Percentiles rank a stretch among this genome's conserved stretches.
Conservation (phyloP, 2,113 vertebrate genomes). For the Xiphophorus couchianus region DNA sequence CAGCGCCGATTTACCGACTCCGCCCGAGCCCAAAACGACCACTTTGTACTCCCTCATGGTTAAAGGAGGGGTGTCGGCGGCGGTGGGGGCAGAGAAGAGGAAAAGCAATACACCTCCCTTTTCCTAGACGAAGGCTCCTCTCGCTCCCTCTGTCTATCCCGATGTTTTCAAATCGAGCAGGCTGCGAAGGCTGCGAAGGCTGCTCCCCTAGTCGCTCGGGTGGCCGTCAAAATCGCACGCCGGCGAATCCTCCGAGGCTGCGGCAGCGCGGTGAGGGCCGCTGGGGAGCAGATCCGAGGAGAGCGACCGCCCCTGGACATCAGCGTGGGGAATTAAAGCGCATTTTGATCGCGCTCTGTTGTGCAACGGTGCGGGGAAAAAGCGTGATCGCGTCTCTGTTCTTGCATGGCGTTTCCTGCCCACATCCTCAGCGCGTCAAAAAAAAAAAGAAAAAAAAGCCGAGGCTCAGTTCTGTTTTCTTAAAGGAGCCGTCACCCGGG, state of each 20-base stretch:
- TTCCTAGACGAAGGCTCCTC: conserved; percentile 66
- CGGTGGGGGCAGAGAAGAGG: not conserved
- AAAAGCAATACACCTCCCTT: conserved; percentile 65
- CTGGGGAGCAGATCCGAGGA: conserved; percentile 41
- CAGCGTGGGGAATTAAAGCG: conserved; percentile 46
- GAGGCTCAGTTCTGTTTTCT: conserved; percentile 71
- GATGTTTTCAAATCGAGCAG: conserved; percentile 70
- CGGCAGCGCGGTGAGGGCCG: conserved; percentile 23
- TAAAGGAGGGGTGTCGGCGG: not conserved
- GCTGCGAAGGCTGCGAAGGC: conserved; percentile 53
- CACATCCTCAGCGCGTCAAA: conserved; percentile 76
- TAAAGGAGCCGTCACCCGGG: conserved; percentile 73
- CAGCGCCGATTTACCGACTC: conserved; percentile 92
- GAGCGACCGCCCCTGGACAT: conserved; percentile 57
- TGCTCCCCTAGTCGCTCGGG: conserved; percentile 45
- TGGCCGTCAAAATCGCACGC: conserved; percentile 13
- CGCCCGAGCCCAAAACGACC: conserved; percentile 92
- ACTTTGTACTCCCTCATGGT: conserved; percentile 95
- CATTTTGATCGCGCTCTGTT: conserved; percentile 60
- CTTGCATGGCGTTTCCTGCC: conserved; percentile 76
- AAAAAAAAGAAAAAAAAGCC: conserved; percentile 1
- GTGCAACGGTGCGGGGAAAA: conserved; percentile 56
- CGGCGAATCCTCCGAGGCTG: conserved; percentile 28
- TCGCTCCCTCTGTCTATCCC: conserved; percentile 41
- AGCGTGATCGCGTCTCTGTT: conserved; percentile 71